Percentiles rank a stretch among this genome's conserved stretches.
phyloP scores from a whole-genome alignment of 2,888 invertebrate species.

The Eupithecia subumbrata region DNA sequence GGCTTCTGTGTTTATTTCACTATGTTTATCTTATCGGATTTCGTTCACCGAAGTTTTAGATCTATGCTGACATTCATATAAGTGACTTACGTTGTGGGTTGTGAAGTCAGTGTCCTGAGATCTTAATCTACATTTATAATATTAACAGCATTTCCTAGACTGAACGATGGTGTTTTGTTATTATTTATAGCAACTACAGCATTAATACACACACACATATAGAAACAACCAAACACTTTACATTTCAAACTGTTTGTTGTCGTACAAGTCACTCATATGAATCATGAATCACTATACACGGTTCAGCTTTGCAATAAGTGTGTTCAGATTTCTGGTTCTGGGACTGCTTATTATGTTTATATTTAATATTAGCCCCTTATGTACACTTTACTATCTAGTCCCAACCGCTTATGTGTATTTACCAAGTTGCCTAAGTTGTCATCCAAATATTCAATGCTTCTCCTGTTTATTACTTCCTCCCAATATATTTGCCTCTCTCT shows the following conservation, averaged over 20 bases:
- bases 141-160: background rate
- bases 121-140: background rate
- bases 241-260: background rate
- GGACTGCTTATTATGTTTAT: slow-evolving; percentile 54
- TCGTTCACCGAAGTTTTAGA: background rate
- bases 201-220: slow-evolving; percentile 6
- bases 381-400: slow-evolving; percentile 32
- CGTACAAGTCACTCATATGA: slow-evolving; percentile 42
- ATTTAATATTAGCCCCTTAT: slow-evolving; percentile 21
- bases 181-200: background rate
- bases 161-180: slow-evolving; percentile 1
- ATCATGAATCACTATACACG: slow-evolving; percentile 31
- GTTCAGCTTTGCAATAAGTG: slow-evolving; percentile 59
- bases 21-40: slow-evolving; percentile 44
- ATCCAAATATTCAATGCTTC: slow-evolving; percentile 64
- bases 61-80: slow-evolving; percentile 55
- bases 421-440: slow-evolving; percentile 46
- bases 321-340: slow-evolving; percentile 63
- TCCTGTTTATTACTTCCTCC: slow-evolving; percentile 57
- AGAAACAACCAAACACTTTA: background rate
- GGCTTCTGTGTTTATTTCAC: slow-evolving; percentile 75
- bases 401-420: slow-evolving; percentile 52
- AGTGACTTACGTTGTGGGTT: slow-evolving; percentile 40
- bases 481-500: slow-evolving; percentile 31
- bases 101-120: background rate